Conservation (phyloP, 1,140 invertebrate species). For the Atta colombica region DNA sequence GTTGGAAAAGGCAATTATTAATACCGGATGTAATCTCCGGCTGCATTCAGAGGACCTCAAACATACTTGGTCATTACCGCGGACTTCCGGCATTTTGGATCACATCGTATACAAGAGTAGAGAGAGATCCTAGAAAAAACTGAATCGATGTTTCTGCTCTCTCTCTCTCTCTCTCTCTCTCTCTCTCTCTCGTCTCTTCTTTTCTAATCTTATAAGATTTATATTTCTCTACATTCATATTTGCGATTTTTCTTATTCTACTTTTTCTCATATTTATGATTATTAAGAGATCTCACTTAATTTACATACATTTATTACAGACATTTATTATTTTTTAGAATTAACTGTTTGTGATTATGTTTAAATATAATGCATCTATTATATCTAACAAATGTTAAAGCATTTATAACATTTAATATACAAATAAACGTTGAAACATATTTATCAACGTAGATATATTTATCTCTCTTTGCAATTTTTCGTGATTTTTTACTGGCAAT, state of each 20-base stretch:
- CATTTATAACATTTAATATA: not conserved
- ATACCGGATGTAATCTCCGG: slow-evolving; percentile 71
- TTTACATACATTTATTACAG: too few relatives aligned
- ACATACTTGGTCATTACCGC: slow-evolving; percentile 43
- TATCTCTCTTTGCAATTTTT: slow-evolving; percentile 15
- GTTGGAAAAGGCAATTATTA: slow-evolving; percentile 72
- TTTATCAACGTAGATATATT: not conserved
- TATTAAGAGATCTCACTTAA: too few relatives aligned
- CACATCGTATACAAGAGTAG: not conserved
- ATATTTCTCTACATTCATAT: not conserved
- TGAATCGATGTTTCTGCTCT: not conserved
- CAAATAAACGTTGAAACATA: not conserved
- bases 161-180: not conserved
- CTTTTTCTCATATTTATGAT: too few relatives aligned
- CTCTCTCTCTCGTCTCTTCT: not conserved
- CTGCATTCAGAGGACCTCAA: slow-evolving; percentile 62
- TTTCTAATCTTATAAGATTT: not conserved
- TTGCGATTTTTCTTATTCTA: too few relatives aligned
- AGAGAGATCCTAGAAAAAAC: not conserved
- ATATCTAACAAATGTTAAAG: not conserved
- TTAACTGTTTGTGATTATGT: not conserved
- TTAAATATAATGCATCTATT: not conserved
- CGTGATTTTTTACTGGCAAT: not conserved
- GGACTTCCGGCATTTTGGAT: slow-evolving; percentile 42
- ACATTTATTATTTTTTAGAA: not conserved